Conservation (phyloP, 1,140 invertebrate species). For the Homarus americanus region DNA sequence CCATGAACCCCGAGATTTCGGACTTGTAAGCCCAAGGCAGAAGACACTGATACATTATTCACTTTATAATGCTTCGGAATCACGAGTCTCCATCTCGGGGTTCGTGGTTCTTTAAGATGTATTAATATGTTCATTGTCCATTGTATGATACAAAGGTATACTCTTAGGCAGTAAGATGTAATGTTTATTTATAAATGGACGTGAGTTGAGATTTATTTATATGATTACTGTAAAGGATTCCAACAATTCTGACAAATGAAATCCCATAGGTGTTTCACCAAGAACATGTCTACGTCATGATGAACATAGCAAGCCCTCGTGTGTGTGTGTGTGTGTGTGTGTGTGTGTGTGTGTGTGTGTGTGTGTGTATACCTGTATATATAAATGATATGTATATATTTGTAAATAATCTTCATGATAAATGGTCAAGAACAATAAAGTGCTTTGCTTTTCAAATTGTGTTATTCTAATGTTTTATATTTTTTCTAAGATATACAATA, state of each 20-base stretch:
- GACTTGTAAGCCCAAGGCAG: no score
- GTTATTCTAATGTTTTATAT: not conserved
- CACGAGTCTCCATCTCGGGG: no score
- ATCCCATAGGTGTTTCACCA: not conserved
- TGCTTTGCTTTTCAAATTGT: not conserved
- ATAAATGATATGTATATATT: not conserved
- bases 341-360: not conserved
- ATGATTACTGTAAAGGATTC: not conserved
- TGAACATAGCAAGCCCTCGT: not conserved
- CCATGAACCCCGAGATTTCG: no score
- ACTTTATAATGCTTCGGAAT: no score
- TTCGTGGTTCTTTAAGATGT: no score
- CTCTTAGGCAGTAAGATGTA: not conserved
- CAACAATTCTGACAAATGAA: not conserved
- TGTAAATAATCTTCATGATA: slow-evolving; percentile 8
- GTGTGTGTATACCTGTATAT: no score
- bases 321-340: not conserved
- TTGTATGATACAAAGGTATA: no score
- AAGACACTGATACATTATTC: no score
- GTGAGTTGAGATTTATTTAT: not conserved
- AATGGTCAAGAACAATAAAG: not conserved
- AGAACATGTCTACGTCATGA: not conserved
- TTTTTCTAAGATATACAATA: no score
- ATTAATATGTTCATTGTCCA: not conserved
- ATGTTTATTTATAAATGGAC: not conserved